Evolutionary conservation across 2,888 invertebrate genomes (phyloP), one percentile per base, ranked within the genome.

Genomic region (Meiosimyza decipiens): DNA sequence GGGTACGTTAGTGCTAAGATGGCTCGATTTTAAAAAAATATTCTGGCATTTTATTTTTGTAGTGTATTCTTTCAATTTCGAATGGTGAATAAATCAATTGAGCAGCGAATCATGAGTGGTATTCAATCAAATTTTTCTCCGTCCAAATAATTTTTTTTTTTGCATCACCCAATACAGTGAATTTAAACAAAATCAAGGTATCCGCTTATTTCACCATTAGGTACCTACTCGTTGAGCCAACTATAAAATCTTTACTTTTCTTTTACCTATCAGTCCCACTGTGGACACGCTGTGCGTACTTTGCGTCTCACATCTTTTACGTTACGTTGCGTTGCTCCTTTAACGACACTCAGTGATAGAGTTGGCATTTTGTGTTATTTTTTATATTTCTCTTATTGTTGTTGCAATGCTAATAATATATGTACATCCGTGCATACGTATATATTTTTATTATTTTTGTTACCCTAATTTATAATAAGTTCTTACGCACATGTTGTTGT

Each of bases 401-500:
- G 50, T 28, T 16, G 50, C n/a, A 28, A 15, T 54, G 13, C 40
- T 22, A 5, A 9, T n/a, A 16, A 16, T 52, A 47, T 9, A 9
- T 9, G 40, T 40, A 28, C 60, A 33, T 60, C 11, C 28, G 11
- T 60, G 1, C 33, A 7, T 60, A 28, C 15, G 6, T 60, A 60
- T 60, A n/a, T 60, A n/a, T 50, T 55, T 22, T 52, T 59, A 33
- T 63, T 70, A 66, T 60, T 72, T 68, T 68, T 73, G 64, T 70
- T 64, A 63, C 16, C n/a, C 60, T 73, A 70, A 73, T 73, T 73
- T 73, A 73, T 73, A 73, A 73, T 69, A 65, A 70, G 59, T 70
- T 69, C 55, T 72, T 68, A 65, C 65, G 70, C 73, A 70, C 69
- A 65, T 70, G 49, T 52, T 9, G 54, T 13, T 47, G 12, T 16